Evolutionary conservation across 1,140 invertebrate species (phyloP).

Genomic region (Zaprionus kolodkinae): DNA sequence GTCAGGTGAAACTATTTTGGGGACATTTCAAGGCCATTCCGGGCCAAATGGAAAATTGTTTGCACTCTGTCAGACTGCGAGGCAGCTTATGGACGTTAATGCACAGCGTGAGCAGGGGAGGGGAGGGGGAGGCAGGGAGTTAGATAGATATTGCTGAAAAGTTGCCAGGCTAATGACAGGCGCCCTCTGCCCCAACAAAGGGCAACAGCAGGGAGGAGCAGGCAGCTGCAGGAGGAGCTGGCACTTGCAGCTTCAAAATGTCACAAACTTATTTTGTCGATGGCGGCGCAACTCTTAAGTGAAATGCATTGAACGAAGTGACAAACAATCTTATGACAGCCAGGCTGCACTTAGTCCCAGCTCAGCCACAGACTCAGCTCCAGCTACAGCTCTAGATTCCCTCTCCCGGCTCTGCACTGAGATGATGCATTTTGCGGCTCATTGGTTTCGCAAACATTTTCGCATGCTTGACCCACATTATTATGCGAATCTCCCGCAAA

Average conservation of each 20-base stretch:
- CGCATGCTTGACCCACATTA: slow-evolving; percentile 56
- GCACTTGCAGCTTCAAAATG: slow-evolving; percentile 10
- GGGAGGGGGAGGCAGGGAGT: no score
- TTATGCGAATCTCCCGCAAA: slow-evolving; percentile 31
- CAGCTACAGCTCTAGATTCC: background rate
- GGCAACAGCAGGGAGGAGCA: background rate
- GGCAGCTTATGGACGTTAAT: slow-evolving; percentile 32
- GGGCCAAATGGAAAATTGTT: slow-evolving; percentile 70
- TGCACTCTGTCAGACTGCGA: slow-evolving; percentile 61
- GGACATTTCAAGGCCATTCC: slow-evolving; percentile 57
- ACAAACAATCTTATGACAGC: slow-evolving; percentile 12
- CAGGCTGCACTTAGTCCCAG: background rate
- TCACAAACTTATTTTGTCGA: slow-evolving; percentile 37
- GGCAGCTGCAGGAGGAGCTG: no score
- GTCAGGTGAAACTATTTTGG: slow-evolving; percentile 51
- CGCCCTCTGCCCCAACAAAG: slow-evolving; percentile 15
- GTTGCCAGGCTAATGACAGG: slow-evolving; percentile 34
- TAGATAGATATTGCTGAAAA: slow-evolving; percentile 8
- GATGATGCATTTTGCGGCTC: background rate
- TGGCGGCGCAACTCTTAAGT: slow-evolving; percentile 22
- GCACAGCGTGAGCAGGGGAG: slow-evolving; percentile 18
- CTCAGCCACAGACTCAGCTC: background rate
- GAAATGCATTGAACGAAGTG: slow-evolving; percentile 20
- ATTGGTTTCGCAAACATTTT: slow-evolving; percentile 20
- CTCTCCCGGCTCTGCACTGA: background rate